Evolutionary conservation across 2,888 invertebrate species (phyloP).

Genomic region (Polyploca ridens): DNA sequence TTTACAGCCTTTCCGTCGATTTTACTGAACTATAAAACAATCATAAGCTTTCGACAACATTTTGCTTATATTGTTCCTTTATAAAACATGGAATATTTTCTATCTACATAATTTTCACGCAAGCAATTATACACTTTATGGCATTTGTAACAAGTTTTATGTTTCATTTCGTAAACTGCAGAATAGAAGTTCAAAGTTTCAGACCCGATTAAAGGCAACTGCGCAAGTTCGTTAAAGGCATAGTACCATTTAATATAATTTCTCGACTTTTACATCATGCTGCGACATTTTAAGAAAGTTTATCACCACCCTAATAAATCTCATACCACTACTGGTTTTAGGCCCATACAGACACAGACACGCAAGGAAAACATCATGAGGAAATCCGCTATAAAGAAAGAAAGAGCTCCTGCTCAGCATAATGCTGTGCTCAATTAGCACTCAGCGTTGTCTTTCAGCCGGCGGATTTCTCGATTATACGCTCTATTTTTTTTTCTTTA

Average conservation of each 20-base stretch:
- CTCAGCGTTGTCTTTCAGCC: no score
- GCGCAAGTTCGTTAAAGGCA: not conserved
- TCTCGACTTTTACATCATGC: not conserved
- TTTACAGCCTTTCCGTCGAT: slow-evolving; percentile 36
- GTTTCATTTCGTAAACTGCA: not conserved
- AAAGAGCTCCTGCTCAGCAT: no score
- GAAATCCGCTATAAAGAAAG: no score
- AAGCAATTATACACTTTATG: slow-evolving; percentile 6
- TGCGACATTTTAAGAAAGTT: no score
- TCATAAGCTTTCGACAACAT: slow-evolving; percentile 43
- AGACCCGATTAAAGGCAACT: not conserved
- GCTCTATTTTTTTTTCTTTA: no score
- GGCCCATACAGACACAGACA: no score
- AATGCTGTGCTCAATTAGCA: no score
- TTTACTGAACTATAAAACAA: slow-evolving; percentile 49
- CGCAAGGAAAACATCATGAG: no score
- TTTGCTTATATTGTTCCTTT: slow-evolving; percentile 20
- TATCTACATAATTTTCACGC: not conserved
- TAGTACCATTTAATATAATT: not conserved
- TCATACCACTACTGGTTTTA: no score
- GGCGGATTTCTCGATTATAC: no score
- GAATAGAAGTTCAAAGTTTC: not conserved
- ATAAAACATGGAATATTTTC: slow-evolving; percentile 4
- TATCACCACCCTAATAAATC: no score
- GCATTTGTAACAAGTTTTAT: not conserved